Base-by-base conservation (phyloP, 2,113 vertebrate species). In the Panthera leo region DNA sequence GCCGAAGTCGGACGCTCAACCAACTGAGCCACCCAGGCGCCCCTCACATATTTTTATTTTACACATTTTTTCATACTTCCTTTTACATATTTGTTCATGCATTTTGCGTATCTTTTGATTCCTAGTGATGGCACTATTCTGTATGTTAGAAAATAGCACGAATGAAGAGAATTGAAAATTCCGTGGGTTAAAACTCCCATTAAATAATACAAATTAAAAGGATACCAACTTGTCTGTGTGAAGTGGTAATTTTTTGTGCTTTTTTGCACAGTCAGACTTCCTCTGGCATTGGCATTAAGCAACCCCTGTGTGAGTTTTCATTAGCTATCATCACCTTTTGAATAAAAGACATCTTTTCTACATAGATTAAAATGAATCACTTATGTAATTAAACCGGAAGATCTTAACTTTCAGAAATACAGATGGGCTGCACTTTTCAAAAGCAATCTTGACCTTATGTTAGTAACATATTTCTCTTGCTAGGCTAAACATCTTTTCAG, bases 321-420 rank as follows among this genome's bases (percentile, higher is more conserved):
- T 36, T 83, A 68, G 42, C 34, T n/a, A n/a, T 39, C 34, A 95
- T 83, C 34, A 42, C 51, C 48, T 93, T 93, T 88, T 84, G 23
- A 34, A 71, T 94, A 90, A 89, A 96, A 95, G 21, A 4, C 79
- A 68, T 95, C 3, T 68, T 91, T 95, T 36, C 25, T 45, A 8
- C 36, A 79, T 15, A 83, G 78, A 51, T 36, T 84, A 84, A 82
- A 85, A 85, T 65, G 82, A 91, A 68, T 68, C 31, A 84, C 48
- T 93, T 94, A 51, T 55, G 71, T 97, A 78, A 94, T 96, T 95
- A 87, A 95, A 79, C 48, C 31, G 10, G 21, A 94, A 91, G 65
- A 79, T 75, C 16, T 73, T 15, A 31, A 45, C 83, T 80, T 76
- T 76, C 5, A 51, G 90, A 93, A 91, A 39, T 58, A 55, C 75